A percentile compares a stretch with the other conserved stretches of the same genome.
These are phyloP conservation scores for Zaprionus kolodkinae DNA, from an alignment of 1,140 invertebrate species.

Conservation along the genomic window DNA sequence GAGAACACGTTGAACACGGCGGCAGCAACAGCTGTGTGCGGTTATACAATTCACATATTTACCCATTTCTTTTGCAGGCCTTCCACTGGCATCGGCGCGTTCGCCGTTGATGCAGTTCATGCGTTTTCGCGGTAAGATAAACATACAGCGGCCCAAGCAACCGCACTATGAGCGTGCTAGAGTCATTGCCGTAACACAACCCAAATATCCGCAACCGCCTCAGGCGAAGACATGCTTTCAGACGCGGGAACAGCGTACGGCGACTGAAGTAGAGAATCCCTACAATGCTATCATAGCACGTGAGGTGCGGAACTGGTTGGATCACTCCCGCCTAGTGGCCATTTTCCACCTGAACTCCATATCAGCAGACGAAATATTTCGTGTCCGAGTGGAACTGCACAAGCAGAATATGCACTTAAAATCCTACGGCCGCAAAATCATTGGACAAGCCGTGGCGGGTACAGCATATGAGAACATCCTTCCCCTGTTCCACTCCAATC, in stretches of 20 bases:
- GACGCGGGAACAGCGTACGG: conserved; percentile 43
- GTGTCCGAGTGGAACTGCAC: conserved; percentile 86
- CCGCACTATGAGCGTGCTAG: conserved; percentile 88
- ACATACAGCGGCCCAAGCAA: conserved; percentile 89
- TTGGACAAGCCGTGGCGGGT: conserved; percentile 86
- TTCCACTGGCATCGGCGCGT: conserved; percentile 79
- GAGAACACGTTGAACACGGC: neutral
- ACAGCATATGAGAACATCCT: conserved; percentile 87
- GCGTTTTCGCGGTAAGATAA: conserved; percentile 89
- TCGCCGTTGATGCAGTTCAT: conserved; percentile 86
- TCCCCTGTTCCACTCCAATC: conserved; percentile 86
- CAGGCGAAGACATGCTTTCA: conserved; percentile 64
- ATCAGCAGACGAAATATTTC: conserved; percentile 86
- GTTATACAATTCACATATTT: conserved; percentile 53
- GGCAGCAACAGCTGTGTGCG: conserved; percentile 21
- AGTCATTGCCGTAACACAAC: conserved; percentile 87
- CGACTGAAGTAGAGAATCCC: conserved; percentile 85
- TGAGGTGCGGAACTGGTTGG: conserved; percentile 89
- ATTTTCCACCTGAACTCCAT: conserved; percentile 90
- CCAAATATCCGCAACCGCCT: conserved; percentile 77
- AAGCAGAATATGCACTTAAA: conserved; percentile 88
- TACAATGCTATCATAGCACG: conserved; percentile 89
- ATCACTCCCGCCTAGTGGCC: conserved; percentile 88
- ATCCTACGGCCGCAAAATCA: conserved; percentile 86
- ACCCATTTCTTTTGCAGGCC: conserved; percentile 18